phyloP scores from a whole-genome alignment of 2,797 vertebrate genomes.

The Alcedo quadribrachys region DNA sequence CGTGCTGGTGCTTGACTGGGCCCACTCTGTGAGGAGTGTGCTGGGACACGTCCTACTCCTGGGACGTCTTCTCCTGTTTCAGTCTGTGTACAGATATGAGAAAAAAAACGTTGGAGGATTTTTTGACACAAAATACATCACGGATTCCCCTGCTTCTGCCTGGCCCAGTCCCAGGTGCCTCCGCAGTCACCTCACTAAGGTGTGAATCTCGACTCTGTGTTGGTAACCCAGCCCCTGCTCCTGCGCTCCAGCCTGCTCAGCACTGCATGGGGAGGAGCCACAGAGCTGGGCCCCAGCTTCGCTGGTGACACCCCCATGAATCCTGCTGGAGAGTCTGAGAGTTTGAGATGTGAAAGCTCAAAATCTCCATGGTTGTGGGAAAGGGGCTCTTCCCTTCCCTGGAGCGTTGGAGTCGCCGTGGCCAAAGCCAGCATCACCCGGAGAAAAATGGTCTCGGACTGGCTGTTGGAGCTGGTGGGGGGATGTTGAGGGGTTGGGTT shows the following conservation, averaged over 20 bases:
- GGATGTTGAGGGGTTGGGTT: background rate
- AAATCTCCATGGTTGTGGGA: background rate
- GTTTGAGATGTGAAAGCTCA: background rate
- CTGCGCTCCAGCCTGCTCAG: background rate
- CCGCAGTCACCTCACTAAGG: slow-evolving; percentile 20
- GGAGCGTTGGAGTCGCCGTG: background rate
- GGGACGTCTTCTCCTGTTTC: background rate
- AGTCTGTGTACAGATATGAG: background rate
- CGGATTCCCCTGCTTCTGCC: slow-evolving; percentile 17
- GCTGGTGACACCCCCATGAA: background rate
- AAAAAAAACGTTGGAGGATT: slow-evolving; percentile 58
- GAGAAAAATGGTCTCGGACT: background rate
- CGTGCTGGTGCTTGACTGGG: rapidly evolving
- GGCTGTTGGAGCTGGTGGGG: background rate
- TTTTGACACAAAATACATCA: slow-evolving; percentile 2
- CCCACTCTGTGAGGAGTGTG: rapidly evolving
- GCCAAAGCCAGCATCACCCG: background rate
- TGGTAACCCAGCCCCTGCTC: background rate
- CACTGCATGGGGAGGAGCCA: background rate
- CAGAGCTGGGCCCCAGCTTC: background rate
- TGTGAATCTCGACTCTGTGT: background rate
- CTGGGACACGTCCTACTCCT: background rate
- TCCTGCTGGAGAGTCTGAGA: background rate
- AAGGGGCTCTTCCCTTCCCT: background rate
- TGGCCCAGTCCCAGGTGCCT: slow-evolving; percentile 5